phyloP scores from a whole-genome alignment of 2,113 vertebrate species.

The Phalacrocorax pelagicus region DNA sequence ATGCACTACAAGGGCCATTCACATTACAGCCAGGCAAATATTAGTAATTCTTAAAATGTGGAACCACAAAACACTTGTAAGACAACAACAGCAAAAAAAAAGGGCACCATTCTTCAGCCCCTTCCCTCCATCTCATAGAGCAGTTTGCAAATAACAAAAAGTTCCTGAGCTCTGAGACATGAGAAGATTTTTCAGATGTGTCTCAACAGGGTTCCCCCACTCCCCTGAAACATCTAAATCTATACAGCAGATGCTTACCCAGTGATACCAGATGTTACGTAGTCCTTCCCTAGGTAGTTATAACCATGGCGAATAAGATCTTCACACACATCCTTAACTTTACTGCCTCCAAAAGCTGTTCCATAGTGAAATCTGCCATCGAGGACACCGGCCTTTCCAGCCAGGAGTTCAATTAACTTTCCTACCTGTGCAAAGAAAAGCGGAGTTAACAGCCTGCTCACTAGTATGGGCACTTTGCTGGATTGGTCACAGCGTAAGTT shows the following conservation, averaged over 20 bases:
- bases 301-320: constrained; percentile 96
- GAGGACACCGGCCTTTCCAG: constrained; percentile 93
- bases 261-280: constrained; percentile 97
- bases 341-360: constrained; percentile 96
- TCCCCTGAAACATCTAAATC: not conserved
- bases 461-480: not conserved
- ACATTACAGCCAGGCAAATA: not conserved
- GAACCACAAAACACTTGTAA: not conserved
- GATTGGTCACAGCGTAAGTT: accelerated
- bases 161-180: not conserved
- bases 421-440: constrained; percentile 83
- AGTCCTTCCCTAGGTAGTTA: constrained; percentile 98
- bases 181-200: not conserved
- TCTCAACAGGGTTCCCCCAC: not conserved
- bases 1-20: not conserved
- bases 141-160: not conserved
- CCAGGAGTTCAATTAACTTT: constrained; percentile 94
- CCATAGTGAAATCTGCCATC: constrained; percentile 96
- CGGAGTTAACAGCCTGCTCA: not conserved
- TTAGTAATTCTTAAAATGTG: not conserved
- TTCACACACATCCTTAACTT: constrained; percentile 98
- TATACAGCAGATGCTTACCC: constrained; percentile 80
- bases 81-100: not conserved
- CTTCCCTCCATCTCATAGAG: not conserved
- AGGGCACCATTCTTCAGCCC: not conserved